Percentiles rank a stretch among this genome's conserved stretches.
These are phyloP conservation scores for Sericinus montela DNA, from an alignment of 2,888 invertebrate genomes.

Conservation along the genomic window DNA sequence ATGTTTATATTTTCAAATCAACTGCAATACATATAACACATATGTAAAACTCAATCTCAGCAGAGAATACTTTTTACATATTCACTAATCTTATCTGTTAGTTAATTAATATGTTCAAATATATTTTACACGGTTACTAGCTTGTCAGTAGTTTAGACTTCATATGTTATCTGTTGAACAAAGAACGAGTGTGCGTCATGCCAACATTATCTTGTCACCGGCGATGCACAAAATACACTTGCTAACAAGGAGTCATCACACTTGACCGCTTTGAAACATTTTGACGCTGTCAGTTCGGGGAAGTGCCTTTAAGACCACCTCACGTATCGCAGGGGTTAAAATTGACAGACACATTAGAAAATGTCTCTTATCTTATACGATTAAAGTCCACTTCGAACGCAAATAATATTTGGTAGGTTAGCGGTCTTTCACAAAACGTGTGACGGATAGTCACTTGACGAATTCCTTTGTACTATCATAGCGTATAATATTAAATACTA, in stretches of 20 bases:
- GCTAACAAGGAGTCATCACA: conserved; percentile 69
- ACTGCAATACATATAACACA: too few relatives aligned
- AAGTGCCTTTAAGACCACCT: conserved; percentile 58
- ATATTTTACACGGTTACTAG: neutral
- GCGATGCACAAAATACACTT: conserved; percentile 45
- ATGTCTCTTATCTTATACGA: conserved; percentile 11
- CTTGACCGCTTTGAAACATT: conserved; percentile 63
- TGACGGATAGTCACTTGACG: conserved; percentile 67
- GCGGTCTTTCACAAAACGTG: conserved; percentile 39
- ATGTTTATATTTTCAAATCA: too few relatives aligned
- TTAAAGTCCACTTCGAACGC: conserved; percentile 28
- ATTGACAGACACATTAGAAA: conserved; percentile 23
- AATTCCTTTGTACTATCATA: conserved; percentile 55
- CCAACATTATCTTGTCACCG: conserved; percentile 61
- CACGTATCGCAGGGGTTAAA: conserved; percentile 38
- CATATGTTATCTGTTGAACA: conserved; percentile 15
- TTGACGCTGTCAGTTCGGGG: conserved; percentile 62
- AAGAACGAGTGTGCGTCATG: conserved; percentile 28
- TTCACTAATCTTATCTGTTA: too few relatives aligned
- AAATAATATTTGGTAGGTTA: conserved; percentile 25
- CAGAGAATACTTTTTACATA: too few relatives aligned
- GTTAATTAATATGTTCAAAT: too few relatives aligned
- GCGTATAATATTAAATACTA: conserved; percentile 6
- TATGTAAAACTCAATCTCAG: too few relatives aligned
- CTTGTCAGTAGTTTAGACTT: conserved; percentile 1